A percentile compares a stretch with the other conserved stretches of the same genome.
Evolutionary conservation across 2,888 invertebrate species (phyloP).

Genomic region (Phaonia tiefii): DNA sequence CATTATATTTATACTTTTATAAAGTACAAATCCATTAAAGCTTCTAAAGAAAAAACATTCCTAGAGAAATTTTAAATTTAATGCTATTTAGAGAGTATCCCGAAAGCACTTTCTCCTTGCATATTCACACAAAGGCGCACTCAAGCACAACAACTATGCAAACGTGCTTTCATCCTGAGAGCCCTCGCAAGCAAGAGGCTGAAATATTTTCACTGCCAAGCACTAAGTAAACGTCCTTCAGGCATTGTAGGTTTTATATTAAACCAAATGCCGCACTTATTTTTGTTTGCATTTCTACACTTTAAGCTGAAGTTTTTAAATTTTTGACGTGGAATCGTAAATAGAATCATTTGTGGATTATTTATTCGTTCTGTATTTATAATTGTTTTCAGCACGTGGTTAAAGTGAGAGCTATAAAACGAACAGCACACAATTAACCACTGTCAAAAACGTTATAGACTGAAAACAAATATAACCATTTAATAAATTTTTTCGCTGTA

Average conservation of each 20-base stretch:
- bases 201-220: neutral
- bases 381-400: slow-evolving; percentile 26
- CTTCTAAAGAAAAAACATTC: neutral
- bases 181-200: neutral
- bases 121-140: slow-evolving; percentile 16
- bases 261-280: no score
- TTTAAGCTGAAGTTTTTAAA: neutral
- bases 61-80: neutral
- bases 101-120: neutral
- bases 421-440: neutral
- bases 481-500: slow-evolving; percentile 19
- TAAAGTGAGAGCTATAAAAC: slow-evolving; percentile 3
- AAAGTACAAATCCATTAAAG: no score
- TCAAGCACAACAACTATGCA: neutral
- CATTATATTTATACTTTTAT: no score
- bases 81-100: neutral
- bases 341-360: no score
- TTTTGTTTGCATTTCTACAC: no score
- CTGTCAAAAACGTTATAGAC: slow-evolving; percentile 23
- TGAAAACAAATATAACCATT: slow-evolving; percentile 4
- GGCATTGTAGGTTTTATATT: neutral
- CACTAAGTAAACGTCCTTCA: neutral
- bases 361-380: slow-evolving; percentile 3
- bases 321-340: neutral
- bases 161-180: neutral